phyloP scores from a whole-genome alignment of 2,113 vertebrate species.

The Nothobranchius kuhntae region DNA sequence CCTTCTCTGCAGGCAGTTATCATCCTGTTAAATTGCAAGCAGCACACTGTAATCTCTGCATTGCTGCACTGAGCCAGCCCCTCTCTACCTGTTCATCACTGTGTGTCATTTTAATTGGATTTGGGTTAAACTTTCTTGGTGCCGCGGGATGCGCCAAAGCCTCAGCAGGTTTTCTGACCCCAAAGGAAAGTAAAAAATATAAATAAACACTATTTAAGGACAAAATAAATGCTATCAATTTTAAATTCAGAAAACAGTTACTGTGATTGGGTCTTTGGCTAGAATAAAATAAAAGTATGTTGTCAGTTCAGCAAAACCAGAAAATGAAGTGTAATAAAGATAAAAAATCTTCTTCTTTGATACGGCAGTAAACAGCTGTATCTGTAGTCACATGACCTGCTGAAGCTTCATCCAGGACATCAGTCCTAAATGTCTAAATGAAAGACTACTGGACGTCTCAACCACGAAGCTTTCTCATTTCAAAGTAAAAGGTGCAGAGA shows the following conservation, averaged over 20 bases:
- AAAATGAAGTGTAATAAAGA: too few species aligned
- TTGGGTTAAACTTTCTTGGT: slow-evolving; percentile 65
- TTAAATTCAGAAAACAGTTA: background rate
- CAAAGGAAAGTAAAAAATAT: background rate
- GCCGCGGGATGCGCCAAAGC: slow-evolving; percentile 40
- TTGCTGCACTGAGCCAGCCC: slow-evolving; percentile 21
- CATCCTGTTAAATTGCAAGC: slow-evolving; percentile 41
- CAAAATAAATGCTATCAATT: background rate
- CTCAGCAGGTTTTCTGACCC: slow-evolving; percentile 19
- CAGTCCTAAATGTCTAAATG: too few species aligned
- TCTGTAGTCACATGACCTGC: background rate
- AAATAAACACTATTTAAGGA: too few species aligned
- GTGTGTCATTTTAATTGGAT: slow-evolving; percentile 66
- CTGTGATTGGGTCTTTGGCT: too few species aligned
- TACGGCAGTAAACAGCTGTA: background rate
- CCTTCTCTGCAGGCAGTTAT: slow-evolving; percentile 45
- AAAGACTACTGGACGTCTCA: too few species aligned
- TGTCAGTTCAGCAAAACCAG: too few species aligned
- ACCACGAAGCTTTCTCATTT: too few species aligned
- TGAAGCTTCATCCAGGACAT: too few species aligned
- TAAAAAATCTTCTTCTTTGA: background rate
- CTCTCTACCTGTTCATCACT: slow-evolving; percentile 33
- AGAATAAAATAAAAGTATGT: too few species aligned
- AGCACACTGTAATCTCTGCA: slow-evolving; percentile 44
- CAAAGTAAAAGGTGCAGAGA: too few species aligned